Evolutionary conservation across 2,797 vertebrate species (phyloP), one percentile per base, ranked within the genome.

Genomic region (Furcifer pardalis): DNA sequence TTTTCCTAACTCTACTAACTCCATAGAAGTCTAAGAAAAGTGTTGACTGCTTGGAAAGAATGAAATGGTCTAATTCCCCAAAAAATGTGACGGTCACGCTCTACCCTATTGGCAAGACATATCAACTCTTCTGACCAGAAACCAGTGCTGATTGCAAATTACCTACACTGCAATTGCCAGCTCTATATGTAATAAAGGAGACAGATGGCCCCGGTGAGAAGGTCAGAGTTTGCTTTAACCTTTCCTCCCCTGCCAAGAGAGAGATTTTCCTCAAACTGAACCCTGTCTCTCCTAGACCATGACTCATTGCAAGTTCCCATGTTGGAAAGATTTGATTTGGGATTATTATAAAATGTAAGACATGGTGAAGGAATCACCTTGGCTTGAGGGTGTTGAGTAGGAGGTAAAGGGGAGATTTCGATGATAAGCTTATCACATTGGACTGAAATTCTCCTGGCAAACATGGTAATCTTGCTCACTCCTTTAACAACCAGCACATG

Each of bases 141-240:
- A 80, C 42, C 7, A 30, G 56, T 66, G 23, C 1, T 0, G 77
- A 56, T 3, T 81, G 40, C 46, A 78, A 62, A 40, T 79, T 49
- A 68, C 66, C 86, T n/a, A 4, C 1, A 1, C 2, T 21, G 60
- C 49, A 82, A 80, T 63, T 10, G 0, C 30, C 82, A 37, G 72
- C 32, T 78, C 71, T 40, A 63, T 83, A 84, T n/a, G n/a, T n/a
- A 87, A 56, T 75, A 84, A 82, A 88, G 77, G 79, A 79, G 89
- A 71, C 82, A 89, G 81, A 88, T 83, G 60, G 84, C 69, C 90
- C 10, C 42, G 75, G 7, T n/a, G 68, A 73, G 72, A 85, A 84
- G 62, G n/a, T 77, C 75, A 78, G 32, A 1, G 1, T 35, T 77
- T 72, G 63, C 3, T 84, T 79, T 84, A 79, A 73, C 76, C 30